Conservation (phyloP, 2,797 vertebrate species). For the Caiman crocodilus region DNA sequence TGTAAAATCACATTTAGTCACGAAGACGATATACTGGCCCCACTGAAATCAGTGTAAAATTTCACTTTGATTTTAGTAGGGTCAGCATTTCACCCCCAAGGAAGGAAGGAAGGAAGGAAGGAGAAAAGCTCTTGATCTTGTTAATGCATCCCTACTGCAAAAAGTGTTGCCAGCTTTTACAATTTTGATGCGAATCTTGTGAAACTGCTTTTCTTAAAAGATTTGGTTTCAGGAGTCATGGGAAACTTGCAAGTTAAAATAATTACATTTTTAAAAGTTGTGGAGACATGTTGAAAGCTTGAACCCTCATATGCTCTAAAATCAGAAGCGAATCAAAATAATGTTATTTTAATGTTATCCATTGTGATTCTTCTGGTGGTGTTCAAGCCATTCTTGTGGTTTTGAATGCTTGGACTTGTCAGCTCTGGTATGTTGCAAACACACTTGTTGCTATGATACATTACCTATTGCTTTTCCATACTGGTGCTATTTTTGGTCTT, state of each 20-base stretch:
- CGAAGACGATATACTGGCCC: neutral
- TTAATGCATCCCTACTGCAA: neutral
- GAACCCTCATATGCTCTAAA: no score
- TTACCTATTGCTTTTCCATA: constrained; percentile 19
- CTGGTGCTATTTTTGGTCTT: constrained; percentile 5
- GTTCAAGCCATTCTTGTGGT: neutral
- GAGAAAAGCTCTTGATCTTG: neutral
- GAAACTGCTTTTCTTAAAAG: neutral
- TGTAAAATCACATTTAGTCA: constrained; percentile 38
- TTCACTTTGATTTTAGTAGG: neutral
- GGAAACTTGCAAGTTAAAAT: neutral
- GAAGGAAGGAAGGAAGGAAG: neutral
- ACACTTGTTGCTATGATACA: neutral
- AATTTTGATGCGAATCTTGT: neutral
- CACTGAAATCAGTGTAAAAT: neutral
- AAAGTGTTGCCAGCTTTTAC: neutral
- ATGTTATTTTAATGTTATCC: no score
- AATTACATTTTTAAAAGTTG: neutral
- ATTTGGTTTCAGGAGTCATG: no score
- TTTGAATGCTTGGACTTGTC: neutral
- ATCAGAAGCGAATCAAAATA: no score
- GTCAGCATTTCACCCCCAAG: constrained; percentile 19
- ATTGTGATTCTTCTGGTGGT: neutral
- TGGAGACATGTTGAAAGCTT: neutral
- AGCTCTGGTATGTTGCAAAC: neutral